phyloP scores from a whole-genome alignment of 2,113 vertebrate species.

The Oriolus oriolus region DNA sequence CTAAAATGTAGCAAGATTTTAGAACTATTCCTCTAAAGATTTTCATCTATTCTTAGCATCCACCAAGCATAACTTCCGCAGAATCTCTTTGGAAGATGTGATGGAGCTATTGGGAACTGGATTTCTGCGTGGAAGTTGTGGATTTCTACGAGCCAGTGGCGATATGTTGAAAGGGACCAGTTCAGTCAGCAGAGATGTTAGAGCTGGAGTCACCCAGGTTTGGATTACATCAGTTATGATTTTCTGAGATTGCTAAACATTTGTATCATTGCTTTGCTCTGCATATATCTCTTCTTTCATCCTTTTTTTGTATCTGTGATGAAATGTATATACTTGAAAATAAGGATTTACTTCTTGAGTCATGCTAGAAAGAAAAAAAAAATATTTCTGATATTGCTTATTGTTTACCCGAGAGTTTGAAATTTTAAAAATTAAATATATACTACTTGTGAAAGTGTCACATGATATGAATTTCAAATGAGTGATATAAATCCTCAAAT shows the following conservation, averaged over 20 bases:
- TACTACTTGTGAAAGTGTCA: background rate
- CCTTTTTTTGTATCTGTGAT: background rate
- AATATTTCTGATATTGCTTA: background rate
- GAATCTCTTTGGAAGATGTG: conserved; percentile 81
- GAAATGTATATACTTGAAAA: background rate
- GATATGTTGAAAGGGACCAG: conserved; percentile 90
- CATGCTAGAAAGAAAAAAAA: background rate
- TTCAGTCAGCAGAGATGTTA: conserved; percentile 85
- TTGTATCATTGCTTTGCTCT: background rate
- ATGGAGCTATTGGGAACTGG: conserved; percentile 87
- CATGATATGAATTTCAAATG: background rate
- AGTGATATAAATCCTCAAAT: background rate
- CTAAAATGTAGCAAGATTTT: background rate
- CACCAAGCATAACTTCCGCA: conserved; percentile 69
- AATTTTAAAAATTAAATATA: background rate
- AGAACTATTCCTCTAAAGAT: background rate
- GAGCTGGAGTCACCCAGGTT: conserved; percentile 92
- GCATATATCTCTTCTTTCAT: background rate
- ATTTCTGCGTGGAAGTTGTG: conserved; percentile 85
- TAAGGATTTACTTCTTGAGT: background rate
- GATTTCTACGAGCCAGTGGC: conserved; percentile 88
- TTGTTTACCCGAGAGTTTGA: background rate
- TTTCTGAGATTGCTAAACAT: background rate
- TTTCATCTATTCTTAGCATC: conserved; percentile 21
- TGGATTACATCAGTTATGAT: background rate